A percentile compares a stretch with the other conserved stretches of the same genome.
These are phyloP conservation scores for Bombylius major DNA, from an alignment of 2,888 invertebrate species.

Conservation along the genomic window DNA sequence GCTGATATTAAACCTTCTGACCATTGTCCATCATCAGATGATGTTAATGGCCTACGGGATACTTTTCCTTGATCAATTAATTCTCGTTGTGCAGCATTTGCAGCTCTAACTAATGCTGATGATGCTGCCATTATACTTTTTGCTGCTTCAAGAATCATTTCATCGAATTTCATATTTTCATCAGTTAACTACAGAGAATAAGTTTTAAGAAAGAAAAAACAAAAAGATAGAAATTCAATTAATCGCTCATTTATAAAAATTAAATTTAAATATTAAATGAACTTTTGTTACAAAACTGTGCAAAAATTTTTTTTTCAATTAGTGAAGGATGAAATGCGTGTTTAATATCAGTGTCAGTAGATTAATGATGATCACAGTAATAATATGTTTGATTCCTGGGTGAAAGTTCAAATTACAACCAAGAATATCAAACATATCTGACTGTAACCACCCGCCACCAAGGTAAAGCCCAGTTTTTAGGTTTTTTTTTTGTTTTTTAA, in stretches of 20 bases:
- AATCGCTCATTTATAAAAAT: too few relatives aligned
- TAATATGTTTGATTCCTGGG: conserved; percentile 99
- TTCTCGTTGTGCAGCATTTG: conserved; percentile 93
- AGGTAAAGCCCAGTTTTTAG: not conserved
- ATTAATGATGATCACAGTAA: conserved; percentile 50
- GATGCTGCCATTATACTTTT: conserved; percentile 96
- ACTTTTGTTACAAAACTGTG: too few relatives aligned
- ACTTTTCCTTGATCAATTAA: conserved; percentile 86
- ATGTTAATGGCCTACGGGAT: conserved; percentile 64
- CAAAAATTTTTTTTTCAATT: too few relatives aligned
- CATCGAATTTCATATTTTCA: conserved; percentile 93
- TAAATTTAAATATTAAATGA: too few relatives aligned
- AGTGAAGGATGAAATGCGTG: too few relatives aligned
- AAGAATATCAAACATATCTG: conserved; percentile 99
- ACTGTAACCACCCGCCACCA: conserved; percentile 41
- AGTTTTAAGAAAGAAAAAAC: not conserved
- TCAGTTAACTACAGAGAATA: conserved; percentile 60
- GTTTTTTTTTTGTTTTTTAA: too few relatives aligned
- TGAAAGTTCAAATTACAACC: conserved; percentile 81
- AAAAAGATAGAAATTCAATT: not conserved
- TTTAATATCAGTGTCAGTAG: conserved; percentile 15
- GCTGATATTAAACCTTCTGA: conserved; percentile 94
- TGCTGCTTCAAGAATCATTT: conserved; percentile 96
- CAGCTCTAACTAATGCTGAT: conserved; percentile 90
- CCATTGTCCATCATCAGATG: conserved; percentile 96